phyloP scores from a whole-genome alignment of 2,888 invertebrate species.

The Dynastes tityus region DNA sequence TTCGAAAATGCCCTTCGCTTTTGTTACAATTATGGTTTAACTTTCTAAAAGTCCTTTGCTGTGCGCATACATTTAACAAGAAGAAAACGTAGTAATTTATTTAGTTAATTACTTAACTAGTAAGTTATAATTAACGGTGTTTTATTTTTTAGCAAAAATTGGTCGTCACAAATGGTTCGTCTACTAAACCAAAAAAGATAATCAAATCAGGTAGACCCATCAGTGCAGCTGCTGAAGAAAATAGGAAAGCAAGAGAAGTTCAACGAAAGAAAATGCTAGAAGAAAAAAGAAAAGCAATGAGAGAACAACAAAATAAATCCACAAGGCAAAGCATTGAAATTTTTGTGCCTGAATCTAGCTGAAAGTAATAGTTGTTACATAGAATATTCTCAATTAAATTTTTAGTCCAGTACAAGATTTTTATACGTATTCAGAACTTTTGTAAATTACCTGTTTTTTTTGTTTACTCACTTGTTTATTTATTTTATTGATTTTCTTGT shows the following conservation, averaged over 20 bases:
- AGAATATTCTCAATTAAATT: conserved; percentile 49
- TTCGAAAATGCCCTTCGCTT: too few species aligned
- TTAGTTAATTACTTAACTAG: too few species aligned
- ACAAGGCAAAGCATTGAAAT: conserved; percentile 67
- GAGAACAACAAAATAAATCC: conserved; percentile 61
- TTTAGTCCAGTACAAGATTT: conserved; percentile 45
- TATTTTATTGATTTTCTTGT: conserved; percentile 37
- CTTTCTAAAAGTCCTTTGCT: too few species aligned
- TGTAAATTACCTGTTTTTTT: conserved; percentile 39
- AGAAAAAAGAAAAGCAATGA: conserved; percentile 78
- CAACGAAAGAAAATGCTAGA: conserved; percentile 88
- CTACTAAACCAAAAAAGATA: conserved; percentile 55
- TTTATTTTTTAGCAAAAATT: conserved; percentile 42
- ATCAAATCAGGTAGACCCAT: conserved; percentile 55
- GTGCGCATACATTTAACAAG: too few species aligned
- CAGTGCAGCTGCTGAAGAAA: conserved; percentile 72
- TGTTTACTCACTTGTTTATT: conserved; percentile 3
- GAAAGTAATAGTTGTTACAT: conserved; percentile 59
- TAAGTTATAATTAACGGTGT: not conserved
- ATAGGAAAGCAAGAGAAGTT: conserved; percentile 74
- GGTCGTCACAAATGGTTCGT: conserved; percentile 44
- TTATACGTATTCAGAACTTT: conserved; percentile 40
- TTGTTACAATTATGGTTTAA: too few species aligned
- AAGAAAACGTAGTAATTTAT: too few species aligned
- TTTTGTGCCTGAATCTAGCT: conserved; percentile 69